Percentiles rank a stretch among this genome's conserved stretches.
phyloP scores from a whole-genome alignment of 2,797 vertebrate species.

The Channallabes apus region DNA sequence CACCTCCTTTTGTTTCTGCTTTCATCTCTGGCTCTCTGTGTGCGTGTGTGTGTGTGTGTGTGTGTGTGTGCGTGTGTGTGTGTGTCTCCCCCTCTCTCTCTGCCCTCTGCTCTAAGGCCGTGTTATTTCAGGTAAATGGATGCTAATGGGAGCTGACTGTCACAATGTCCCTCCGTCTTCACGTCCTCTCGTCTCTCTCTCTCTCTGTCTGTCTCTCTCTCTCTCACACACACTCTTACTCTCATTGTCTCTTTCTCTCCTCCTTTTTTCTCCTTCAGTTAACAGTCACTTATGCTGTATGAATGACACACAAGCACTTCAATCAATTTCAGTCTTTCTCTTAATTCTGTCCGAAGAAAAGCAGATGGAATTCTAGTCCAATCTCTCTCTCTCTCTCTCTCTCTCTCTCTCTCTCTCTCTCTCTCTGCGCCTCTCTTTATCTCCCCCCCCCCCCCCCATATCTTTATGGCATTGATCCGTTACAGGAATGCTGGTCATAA shows the following conservation, averaged over 20 bases:
- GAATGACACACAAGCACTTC: neutral
- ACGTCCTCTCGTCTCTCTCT: conserved; percentile 1
- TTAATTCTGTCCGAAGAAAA: neutral
- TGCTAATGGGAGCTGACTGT: conserved; percentile 84
- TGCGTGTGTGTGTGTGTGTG: neutral
- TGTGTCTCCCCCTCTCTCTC: conserved; percentile 40
- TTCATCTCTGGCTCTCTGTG: conserved; percentile 35
- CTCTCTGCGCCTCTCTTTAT: neutral
- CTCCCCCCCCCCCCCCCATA: neutral
- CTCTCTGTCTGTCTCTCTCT: neutral
- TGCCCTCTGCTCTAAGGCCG: conserved; percentile 73
- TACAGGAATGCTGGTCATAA: conserved; percentile 1
- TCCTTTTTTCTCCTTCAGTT: neutral
- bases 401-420: neutral
- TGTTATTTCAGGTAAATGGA: conserved; percentile 86
- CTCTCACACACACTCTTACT: neutral
- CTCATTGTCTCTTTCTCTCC: neutral
- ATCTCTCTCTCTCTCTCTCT: neutral
- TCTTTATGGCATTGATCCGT: conserved; percentile 8
- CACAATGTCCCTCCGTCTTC: conserved; percentile 64
- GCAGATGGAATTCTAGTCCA: neutral
- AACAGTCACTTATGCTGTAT: neutral
- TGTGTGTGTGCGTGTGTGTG: neutral
- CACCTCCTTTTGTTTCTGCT: conserved; percentile 51
- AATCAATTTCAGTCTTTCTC: neutral